These are phyloP conservation scores for Meteorus cinctellus DNA, from an alignment of 2,888 invertebrate genomes.

Conservation along the genomic window DNA sequence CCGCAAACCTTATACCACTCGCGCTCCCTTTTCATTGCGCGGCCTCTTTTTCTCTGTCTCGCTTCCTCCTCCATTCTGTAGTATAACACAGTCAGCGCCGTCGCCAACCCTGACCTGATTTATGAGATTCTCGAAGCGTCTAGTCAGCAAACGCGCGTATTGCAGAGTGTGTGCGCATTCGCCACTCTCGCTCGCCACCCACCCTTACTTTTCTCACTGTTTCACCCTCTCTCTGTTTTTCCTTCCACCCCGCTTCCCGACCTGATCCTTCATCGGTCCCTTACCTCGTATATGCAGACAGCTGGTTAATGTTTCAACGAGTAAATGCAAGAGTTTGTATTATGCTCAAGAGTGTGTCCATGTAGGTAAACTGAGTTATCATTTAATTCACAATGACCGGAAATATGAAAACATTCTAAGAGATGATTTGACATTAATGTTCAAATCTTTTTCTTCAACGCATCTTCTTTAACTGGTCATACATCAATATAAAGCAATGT, in stretches of 20 bases:
- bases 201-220: constrained; percentile 10
- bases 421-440: not conserved
- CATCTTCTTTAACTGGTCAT: not conserved
- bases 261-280: constrained; percentile 33
- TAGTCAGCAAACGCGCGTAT: constrained; percentile 62
- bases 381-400: not conserved
- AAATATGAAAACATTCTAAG: not conserved
- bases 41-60: constrained; percentile 56
- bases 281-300: constrained; percentile 58
- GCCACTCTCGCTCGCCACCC: constrained; percentile 42
- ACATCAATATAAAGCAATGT: too few relatives aligned
- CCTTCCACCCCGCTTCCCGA: not conserved
- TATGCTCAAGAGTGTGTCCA: not conserved
- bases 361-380: constrained; percentile 11
- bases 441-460: constrained; percentile 2
- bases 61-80: constrained; percentile 56
- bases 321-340: constrained; percentile 43
- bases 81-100: constrained; percentile 61
- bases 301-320: constrained; percentile 67
- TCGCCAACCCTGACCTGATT: constrained; percentile 76
- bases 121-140: constrained; percentile 79
- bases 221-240: constrained; percentile 21
- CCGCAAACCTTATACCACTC: constrained; percentile 62
- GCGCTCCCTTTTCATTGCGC: constrained; percentile 52
- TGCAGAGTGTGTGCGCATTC: constrained; percentile 55